Conservation (phyloP, 2,113 vertebrate genomes). For the Malaclemys terrapin region DNA sequence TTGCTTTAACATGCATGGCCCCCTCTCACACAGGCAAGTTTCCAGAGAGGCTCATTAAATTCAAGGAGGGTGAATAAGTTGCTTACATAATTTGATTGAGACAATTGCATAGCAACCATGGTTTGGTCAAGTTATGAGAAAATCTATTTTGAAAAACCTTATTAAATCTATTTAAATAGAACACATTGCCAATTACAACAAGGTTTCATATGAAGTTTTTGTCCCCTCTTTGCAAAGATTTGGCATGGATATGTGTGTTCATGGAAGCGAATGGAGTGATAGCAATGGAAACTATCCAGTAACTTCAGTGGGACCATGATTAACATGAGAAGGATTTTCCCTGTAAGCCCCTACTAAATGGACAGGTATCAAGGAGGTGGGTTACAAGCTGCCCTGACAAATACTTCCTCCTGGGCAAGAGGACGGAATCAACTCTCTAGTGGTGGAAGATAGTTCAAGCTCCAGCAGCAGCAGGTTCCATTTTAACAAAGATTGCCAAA, state of each 20-base stretch:
- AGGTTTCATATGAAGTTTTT: neutral
- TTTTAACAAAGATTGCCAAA: neutral
- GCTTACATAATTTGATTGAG: neutral
- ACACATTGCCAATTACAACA: neutral
- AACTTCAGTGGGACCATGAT: neutral
- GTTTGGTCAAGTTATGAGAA: neutral
- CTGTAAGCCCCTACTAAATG: neutral
- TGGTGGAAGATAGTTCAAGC: neutral
- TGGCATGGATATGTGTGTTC: neutral
- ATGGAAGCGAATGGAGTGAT: neutral
- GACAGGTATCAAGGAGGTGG: neutral
- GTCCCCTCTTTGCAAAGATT: neutral
- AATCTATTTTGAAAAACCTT: neutral
- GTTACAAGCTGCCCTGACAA: neutral
- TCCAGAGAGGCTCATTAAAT: neutral
- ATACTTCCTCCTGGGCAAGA: neutral
- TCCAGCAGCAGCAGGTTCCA: neutral
- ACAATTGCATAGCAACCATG: neutral
- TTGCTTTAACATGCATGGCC: neutral
- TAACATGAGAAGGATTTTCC: neutral
- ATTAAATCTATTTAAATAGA: neutral
- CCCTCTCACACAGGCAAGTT: neutral
- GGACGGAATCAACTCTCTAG: neutral
- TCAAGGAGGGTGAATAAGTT: neutral
- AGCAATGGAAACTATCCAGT: neutral